Conservation (phyloP, 1,140 invertebrate genomes). For the Neoseiulus cucumeris region DNA sequence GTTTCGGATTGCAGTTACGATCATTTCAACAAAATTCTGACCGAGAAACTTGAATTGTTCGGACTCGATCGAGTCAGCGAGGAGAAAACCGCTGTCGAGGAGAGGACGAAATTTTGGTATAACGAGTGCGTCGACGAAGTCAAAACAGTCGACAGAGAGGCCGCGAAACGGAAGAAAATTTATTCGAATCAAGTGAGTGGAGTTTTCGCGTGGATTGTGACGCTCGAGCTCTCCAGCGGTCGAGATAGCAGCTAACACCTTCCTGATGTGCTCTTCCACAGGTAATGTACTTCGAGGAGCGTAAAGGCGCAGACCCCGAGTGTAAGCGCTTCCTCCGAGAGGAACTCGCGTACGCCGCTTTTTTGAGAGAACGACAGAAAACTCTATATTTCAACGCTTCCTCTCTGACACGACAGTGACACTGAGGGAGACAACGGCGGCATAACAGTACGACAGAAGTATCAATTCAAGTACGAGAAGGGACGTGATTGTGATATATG, state of each 20-base stretch:
- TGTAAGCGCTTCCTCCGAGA: background rate
- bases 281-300: constrained; percentile 10
- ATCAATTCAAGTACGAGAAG: no score
- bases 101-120: constrained; percentile 16
- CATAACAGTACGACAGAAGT: no score
- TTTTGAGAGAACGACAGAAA: background rate
- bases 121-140: constrained; percentile 17
- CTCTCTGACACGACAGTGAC: no score
- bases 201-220: background rate
- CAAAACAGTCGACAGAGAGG: background rate
- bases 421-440: no score
- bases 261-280: background rate
- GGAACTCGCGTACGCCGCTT: background rate
- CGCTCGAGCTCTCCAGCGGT: background rate
- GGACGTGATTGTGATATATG: no score
- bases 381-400: background rate
- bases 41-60: constrained; percentile 20
- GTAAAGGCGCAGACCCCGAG: background rate
- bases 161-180: background rate
- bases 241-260: background rate
- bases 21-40: constrained; percentile 24
- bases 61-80: constrained; percentile 23
- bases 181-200: background rate
- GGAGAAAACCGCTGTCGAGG: constrained; percentile 17
- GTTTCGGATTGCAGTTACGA: constrained; percentile 19